phyloP scores from a whole-genome alignment of 2,888 invertebrate genomes.

The Bhutanitis thaidina region DNA sequence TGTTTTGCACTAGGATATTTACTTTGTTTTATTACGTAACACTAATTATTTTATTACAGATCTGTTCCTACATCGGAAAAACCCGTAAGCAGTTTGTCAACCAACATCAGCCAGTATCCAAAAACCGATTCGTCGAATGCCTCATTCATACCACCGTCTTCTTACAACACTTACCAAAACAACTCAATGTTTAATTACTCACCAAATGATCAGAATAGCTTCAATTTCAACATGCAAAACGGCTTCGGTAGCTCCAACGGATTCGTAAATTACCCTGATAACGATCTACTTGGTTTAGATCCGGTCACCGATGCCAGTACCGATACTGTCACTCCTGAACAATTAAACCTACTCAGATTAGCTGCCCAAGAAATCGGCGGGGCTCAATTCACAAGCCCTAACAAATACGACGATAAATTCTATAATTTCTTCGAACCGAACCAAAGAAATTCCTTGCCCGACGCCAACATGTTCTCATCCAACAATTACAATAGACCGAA shows the following conservation, averaged over 20 bases:
- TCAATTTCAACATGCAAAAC: slow-evolving; percentile 55
- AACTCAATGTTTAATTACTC: slow-evolving; percentile 49
- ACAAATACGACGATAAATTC: slow-evolving; percentile 59
- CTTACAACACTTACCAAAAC: slow-evolving; percentile 47
- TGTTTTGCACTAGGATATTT: too few species aligned
- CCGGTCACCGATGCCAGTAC: slow-evolving; percentile 45
- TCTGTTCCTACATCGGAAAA: slow-evolving; percentile 63
- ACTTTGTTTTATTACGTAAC: too few species aligned
- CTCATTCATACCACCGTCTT: slow-evolving; percentile 48
- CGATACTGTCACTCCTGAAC: slow-evolving; percentile 61
- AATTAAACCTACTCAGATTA: slow-evolving; percentile 65
- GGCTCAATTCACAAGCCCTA: slow-evolving; percentile 64
- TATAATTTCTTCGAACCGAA: slow-evolving; percentile 69
- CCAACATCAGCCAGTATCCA: slow-evolving; percentile 43
- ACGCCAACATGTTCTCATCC: slow-evolving; percentile 52
- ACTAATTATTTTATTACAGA: slow-evolving; percentile 36
- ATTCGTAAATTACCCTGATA: slow-evolving; percentile 58
- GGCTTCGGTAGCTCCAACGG: slow-evolving; percentile 53
- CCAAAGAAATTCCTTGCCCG: slow-evolving; percentile 71
- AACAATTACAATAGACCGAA: slow-evolving; percentile 59
- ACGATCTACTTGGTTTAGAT: slow-evolving; percentile 58
- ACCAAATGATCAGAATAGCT: slow-evolving; percentile 57
- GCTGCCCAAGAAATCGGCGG: slow-evolving; percentile 76
- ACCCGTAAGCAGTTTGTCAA: slow-evolving; percentile 46
- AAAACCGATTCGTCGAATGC: slow-evolving; percentile 49